Evolutionary conservation across 2,797 vertebrate genomes (phyloP), one percentile per base, ranked within the genome.

Genomic region (Pangasius sanitwongsei): DNA sequence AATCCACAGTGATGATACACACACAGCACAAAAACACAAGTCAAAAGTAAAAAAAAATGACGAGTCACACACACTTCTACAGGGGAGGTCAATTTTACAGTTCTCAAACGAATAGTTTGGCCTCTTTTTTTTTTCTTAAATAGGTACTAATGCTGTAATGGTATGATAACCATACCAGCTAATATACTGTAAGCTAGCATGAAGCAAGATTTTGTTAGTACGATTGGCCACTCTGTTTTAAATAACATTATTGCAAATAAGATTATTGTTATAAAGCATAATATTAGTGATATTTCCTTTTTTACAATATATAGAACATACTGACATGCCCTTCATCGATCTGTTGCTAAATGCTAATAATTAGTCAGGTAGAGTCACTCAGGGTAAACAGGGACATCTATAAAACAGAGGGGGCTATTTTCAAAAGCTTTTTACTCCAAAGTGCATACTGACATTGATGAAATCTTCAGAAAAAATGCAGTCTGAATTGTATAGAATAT

Each of bases 361-460:
- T 82, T 59, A 31, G 11, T 6, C 61, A 41, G 20, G 44, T 12
- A 11, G 37, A 31, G 50, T 28, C 44, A 37, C 31, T 57, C n/a
- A 25, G 31, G 31, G 25, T 72, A 23, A 44, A 59, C 67, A 53
- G 77, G 57, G 20, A 53, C 67, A 59, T 84, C 63, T 82, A 55
- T 4, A 50, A 83, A 91, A 93, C 92, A 94, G 92, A 91, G 94
- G 95, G 96, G 95, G 96, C 94, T 96, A 96, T 96, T 96, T 96
- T 96, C 96, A 96, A 95, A 95, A 94, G 94, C 94, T 94, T 96
- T 94, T 96, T 96, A 96, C 95, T 96, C 96, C 95, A 95, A 96
- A 96, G 95, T 96, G 95, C 92, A 87, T 87, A 94, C 91, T 92
- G 94, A 92, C 85, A 93, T 93, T 93, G 4, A 89, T 50, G 6